Base-by-base conservation (phyloP, 2,113 vertebrate species). In the Callaeas wilsoni region DNA sequence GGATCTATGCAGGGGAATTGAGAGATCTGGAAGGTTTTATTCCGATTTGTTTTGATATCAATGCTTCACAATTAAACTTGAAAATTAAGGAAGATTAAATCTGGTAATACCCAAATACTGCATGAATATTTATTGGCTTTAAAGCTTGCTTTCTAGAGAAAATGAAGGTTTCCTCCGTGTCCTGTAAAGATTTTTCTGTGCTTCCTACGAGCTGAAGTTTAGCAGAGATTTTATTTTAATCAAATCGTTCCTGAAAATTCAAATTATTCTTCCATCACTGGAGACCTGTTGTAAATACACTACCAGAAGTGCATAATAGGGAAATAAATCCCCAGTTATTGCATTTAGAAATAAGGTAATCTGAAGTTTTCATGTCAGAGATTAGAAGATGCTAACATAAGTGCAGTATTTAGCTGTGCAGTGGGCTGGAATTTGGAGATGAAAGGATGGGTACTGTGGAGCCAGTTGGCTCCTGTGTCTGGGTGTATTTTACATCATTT, bases 401-500 rank as follows among this genome's bases (percentile, higher is more conserved):
- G 12, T 2, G 8, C 12, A 44, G 12, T 19, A 9, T 65, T 29
- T 29, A 26, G 26, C 42, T 84, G n/a, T 82, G 74, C 42, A 49
- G 11, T 32, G 42, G 53, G 62, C 46, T 64, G 74, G 67, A 68
- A 29, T 59, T 55, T 55, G 67, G 44, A 82, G 23, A 14, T 64
- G 23, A n/a, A 82, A 67, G 42, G 9, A 41, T 4, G 1, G 7
- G 32, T 65, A 23, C 20, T 50, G 12, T 57, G 32, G 29, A 71
- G n/a, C 27, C 42, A 90, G 41, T 9, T 46, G 57, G 30, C 20
- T 84, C 23, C 62, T 80, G 18, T 26, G 27, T 41, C 57, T 85
- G 32, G 4, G 6, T 41, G 12, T 6, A 30, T 3, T 42, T 57
- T 67, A n/a, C 25, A 21, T 17, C 0, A 3, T 41, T 59, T 56